Base-by-base conservation (phyloP, 2,888 invertebrate genomes). In the Eristalis pertinax region DNA sequence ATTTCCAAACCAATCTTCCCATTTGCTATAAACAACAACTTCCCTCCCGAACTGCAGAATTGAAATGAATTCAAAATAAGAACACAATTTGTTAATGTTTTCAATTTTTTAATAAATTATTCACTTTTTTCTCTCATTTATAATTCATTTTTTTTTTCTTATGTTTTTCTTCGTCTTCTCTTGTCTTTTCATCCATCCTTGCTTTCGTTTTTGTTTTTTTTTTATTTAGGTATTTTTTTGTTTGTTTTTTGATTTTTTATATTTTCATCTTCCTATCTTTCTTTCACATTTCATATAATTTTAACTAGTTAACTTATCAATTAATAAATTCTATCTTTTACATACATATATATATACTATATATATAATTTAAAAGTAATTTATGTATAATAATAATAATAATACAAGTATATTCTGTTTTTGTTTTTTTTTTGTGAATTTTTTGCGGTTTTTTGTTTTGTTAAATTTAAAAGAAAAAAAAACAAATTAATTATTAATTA, bases 31-130 rank as follows among this genome's bases (percentile, higher is more conserved):
- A 41, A 50, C 2, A 68, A 56, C 19, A 50, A 50, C 50, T 50
- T 50, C 43, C 43, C 43, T n/a, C 0, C 5, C 15, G n/a, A 43
- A 43, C 3, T 43, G 0, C n/a, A 3, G 15, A 43, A 15, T 15
- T 32, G 32, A 32, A 50, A 4, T 8, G 19, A 50, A 19, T n/a
- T n/a, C 50, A 19, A 64, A 85, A 86, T 86, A 82, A 86, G 5
- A 78, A 86, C 85, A 78, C 82, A 74, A 2, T 70, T 64, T 78
- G 67, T 83, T 76, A 50, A 83, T 87, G 68, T 87, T 87, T 87
- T 84, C 87, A 87, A 75, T 87, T 87, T 87, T 87, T 87, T 87
- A 87, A 87, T 87, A 87, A 87, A 87, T 87, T 87, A 87, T 87
- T 87, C 87, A 87, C 79, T 87, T 84, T 64, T 87, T 84, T 67